Base-by-base conservation (phyloP, 37 sponge, comb jelly and placozoan species). In the Spongia lamella region DNA sequence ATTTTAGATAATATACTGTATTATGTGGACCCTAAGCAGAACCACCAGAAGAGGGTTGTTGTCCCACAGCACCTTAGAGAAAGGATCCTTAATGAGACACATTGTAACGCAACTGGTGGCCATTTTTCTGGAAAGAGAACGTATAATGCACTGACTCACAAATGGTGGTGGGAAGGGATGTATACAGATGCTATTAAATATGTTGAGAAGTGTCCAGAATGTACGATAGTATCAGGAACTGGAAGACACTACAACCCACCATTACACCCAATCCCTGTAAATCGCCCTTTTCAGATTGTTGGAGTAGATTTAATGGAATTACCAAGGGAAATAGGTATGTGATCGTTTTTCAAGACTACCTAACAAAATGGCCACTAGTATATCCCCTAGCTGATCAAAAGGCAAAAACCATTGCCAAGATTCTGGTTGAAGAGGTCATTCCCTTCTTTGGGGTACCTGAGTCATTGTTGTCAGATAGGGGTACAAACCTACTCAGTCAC, bases 111-210 rank as follows among this genome's bases (percentile, higher is more conserved):
- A 3, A 61, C 70, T 55, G 37, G 62, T 25, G 88, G 78, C 1
- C 88, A 87, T 33, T 87, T 82, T 53, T 81, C 88, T 25, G 82
- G 78, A 17, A 47, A 50, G 13, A 38, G 72, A 5, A 4, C 61
- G 3, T 81, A 71, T 60, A 56, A 35, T 13, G 34, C 83, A 5
- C 4, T 83, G 5, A 0, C 38, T 13, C 47, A n/a, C 0, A 52
- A 54, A 14, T 77, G 89, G 89, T 82, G 83, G 83, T 88, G 89
- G 83, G 56, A 64, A 20, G 53, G 79, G 5, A 77, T 83, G 84
- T 77, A 64, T 37, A 19, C 53, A 25, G 89, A 83, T 56, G 60
- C 50, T 3, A 19, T 49, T 3, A 34, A 31, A 1, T 73, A 37
- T 35, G 43, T 47, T 21, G 24, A 34, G 3, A 32, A 14, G 25